phyloP scores from a whole-genome alignment of 2,888 invertebrate genomes.

The Zaprionus lineosus region DNA sequence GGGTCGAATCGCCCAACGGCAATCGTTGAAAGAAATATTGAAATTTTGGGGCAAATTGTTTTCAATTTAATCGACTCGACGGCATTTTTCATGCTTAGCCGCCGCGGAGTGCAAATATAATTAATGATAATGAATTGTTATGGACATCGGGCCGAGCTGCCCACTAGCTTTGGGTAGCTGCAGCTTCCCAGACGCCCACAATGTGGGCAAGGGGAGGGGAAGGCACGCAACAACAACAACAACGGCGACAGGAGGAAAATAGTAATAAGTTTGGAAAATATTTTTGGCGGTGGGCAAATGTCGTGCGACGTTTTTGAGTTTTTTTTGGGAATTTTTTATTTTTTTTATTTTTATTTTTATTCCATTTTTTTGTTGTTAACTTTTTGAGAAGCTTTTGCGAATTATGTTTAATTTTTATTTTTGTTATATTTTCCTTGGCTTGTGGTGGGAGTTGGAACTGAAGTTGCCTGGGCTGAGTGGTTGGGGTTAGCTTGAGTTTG shows the following conservation, averaged over 20 bases:
- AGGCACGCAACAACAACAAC: constrained; percentile 5
- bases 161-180: constrained; percentile 35
- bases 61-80: constrained; percentile 69
- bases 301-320: constrained; percentile 60
- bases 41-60: constrained; percentile 70
- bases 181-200: constrained; percentile 37
- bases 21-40: constrained; percentile 67
- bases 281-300: constrained; percentile 48
- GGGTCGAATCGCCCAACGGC: constrained; percentile 32
- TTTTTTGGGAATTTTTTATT: no score
- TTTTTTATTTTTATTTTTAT: constrained; percentile 8
- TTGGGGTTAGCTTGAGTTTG: constrained; percentile 35
- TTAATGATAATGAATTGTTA: constrained; percentile 79
- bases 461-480: constrained; percentile 36
- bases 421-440: constrained; percentile 1
- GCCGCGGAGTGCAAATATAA: constrained; percentile 68
- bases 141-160: constrained; percentile 42
- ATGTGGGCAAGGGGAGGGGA: not conserved
- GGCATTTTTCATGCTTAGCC: constrained; percentile 66
- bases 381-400: constrained; percentile 22
- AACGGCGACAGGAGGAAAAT: constrained; percentile 27
- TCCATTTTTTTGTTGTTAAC: no score
- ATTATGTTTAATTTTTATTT: constrained; percentile 45
- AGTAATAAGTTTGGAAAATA: constrained; percentile 19
- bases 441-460: constrained; percentile 46